Percentiles rank a stretch among this genome's conserved stretches.
phyloP scores from a whole-genome alignment of 92 coral and sea anemone genomes.

The Palythoa grandis region DNA sequence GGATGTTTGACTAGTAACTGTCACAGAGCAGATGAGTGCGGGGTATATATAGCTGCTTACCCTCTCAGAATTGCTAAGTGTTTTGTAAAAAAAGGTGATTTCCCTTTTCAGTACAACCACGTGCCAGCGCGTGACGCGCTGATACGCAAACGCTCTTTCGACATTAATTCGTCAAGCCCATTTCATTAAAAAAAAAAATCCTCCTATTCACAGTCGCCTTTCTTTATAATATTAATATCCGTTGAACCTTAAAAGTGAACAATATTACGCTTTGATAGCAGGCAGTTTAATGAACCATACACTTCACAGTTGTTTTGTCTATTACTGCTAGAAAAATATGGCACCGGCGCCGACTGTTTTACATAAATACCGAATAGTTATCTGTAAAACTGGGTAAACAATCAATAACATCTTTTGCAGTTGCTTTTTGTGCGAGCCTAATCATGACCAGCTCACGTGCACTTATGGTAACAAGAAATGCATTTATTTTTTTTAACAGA shows the following conservation, averaged over 20 bases:
- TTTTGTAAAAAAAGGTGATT: constrained; percentile 15
- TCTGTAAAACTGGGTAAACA: constrained; percentile 30
- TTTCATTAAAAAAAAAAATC: neutral
- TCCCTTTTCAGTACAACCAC: constrained; percentile 29
- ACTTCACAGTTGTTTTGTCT: constrained; percentile 9
- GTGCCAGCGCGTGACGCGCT: constrained; percentile 32
- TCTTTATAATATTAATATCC: neutral
- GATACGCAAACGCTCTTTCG: constrained; percentile 12
- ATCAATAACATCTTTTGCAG: neutral
- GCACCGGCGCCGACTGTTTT: constrained; percentile 1
- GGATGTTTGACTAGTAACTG: neutral
- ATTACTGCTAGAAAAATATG: neutral
- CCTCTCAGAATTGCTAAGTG: neutral
- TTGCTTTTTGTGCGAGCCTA: neutral
- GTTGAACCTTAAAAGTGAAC: too few relatives aligned
- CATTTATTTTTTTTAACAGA: too few relatives aligned
- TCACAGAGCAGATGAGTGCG: neutral
- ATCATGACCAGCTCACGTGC: neutral
- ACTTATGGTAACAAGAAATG: too few relatives aligned
- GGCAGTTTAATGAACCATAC: neutral
- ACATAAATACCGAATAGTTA: constrained; percentile 8
- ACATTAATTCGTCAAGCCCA: neutral
- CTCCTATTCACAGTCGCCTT: neutral
- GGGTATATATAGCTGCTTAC: constrained; percentile 34
- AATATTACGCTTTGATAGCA: neutral